A percentile compares a stretch with the other conserved stretches of the same genome.
Evolutionary conservation across 2,888 invertebrate genomes (phyloP).

Genomic region (Cyrtodaria siliqua): DNA sequence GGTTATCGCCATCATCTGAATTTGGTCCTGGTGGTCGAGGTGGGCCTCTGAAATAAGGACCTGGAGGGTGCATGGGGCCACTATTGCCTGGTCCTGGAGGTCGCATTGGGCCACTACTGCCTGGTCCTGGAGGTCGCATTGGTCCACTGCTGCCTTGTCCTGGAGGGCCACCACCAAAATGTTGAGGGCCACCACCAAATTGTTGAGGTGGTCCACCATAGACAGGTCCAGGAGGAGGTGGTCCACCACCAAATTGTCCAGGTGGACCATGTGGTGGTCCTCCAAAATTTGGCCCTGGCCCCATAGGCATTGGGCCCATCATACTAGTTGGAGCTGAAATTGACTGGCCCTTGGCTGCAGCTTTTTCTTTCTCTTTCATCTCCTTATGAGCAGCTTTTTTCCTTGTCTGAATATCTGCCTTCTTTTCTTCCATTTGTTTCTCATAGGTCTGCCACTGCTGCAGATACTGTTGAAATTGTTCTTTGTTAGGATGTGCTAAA

Average conservation of each 20-base stretch:
- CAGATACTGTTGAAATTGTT: slow-evolving; percentile 90
- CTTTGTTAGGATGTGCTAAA: slow-evolving; percentile 93
- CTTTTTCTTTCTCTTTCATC: slow-evolving; percentile 40
- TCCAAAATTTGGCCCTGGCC: slow-evolving; percentile 12
- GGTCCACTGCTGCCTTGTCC: slow-evolving; percentile 13
- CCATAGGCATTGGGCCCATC: slow-evolving; percentile 28
- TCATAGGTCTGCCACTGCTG: slow-evolving; percentile 93
- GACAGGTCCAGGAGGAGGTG: slow-evolving; percentile 37
- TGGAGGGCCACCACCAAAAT: slow-evolving; percentile 1
- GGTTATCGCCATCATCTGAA: no score
- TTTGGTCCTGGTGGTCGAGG: slow-evolving; percentile 1
- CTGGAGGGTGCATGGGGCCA: slow-evolving; percentile 8
- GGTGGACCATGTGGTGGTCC: slow-evolving; percentile 33
- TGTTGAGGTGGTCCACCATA: slow-evolving; percentile 10
- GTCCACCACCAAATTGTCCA: slow-evolving; percentile 30
- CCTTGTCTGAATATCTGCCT: slow-evolving; percentile 73
- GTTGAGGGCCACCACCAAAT: not conserved
- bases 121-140: slow-evolving; percentile 1
- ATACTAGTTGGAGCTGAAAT: slow-evolving; percentile 21
- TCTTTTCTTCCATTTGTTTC: slow-evolving; percentile 83
- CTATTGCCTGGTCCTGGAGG: not conserved
- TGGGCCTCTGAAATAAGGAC: slow-evolving; percentile 13
- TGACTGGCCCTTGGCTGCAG: slow-evolving; percentile 47
- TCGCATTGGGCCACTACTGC: slow-evolving; percentile 9
- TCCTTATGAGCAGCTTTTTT: slow-evolving; percentile 70